Evolutionary conservation across 2,113 vertebrate species (phyloP), one percentile per base, ranked within the genome.

Genomic region (Macrotis lagotis): DNA sequence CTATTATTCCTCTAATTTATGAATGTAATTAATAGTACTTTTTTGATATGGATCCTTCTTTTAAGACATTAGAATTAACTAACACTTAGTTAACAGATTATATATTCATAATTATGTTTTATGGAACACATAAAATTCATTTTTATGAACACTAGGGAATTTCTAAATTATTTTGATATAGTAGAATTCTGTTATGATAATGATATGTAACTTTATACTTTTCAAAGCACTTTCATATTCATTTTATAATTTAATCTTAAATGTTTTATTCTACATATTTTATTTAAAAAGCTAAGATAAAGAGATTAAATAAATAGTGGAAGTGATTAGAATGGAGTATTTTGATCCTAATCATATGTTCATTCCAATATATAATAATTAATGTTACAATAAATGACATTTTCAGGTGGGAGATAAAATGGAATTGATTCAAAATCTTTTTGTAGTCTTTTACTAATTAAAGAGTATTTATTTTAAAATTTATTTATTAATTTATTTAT

Each of bases 61-160:
- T 83, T 91, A 55, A 47, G 37, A 83, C 12, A 50, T 89, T 92
- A 94, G 52, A 92, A 90, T 92, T 51, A 88, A 74, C 90, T 48
- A 90, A 91, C 55, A 92, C 14, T 91, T 91, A 74, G 8, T 92
- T 96, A 96, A 90, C 8, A 89, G 94, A 92, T 90, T 88, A 66
- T 92, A 47, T 48, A 59, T 8, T 47, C 16, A 88, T 88, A 24
- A 52, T 95, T 74, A 37, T 66, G 59, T 83, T 83, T 83, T 83
- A 8, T 44, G n/a, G 19, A 83, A 44, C n/a, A 44, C 88, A n/a
- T 28, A 53, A 96, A 88, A 66, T 92, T 55, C 83, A 90, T 50
- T 51, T 4, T 49, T 90, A 48, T 48, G 83, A 91, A 25, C 37
- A 95, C 9, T 90, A 11, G 25, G 49, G 47, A 50, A 59, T 90